These are phyloP conservation scores for Ochropleura leucogaster DNA, from an alignment of 2,888 invertebrate genomes.

Conservation along the genomic window DNA sequence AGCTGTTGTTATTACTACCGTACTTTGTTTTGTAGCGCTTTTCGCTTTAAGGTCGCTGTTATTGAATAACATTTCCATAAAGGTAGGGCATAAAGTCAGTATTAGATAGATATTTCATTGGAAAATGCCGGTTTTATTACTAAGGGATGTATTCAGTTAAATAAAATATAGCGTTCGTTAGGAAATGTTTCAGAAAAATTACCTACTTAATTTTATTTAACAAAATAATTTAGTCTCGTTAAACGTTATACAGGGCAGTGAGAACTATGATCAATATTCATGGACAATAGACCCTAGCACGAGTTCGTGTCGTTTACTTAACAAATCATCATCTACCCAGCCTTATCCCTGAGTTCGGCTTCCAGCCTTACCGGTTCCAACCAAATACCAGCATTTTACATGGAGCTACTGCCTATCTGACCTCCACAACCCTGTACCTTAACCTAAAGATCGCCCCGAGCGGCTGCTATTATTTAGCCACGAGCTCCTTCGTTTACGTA, in stretches of 20 bases:
- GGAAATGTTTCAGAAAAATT: conserved; percentile 46
- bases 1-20: conserved; percentile 67
- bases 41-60: conserved; percentile 48
- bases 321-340: no score
- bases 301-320: no score
- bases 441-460: no score
- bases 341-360: no score
- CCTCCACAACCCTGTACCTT: no score
- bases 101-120: conserved; percentile 55
- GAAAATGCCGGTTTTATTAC: conserved; percentile 51
- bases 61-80: conserved; percentile 62
- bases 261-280: not conserved
- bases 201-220: conserved; percentile 38
- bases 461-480: no score
- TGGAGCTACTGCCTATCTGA: no score
- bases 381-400: no score
- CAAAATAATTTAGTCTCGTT: conserved; percentile 21
- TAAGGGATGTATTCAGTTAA: conserved; percentile 29
- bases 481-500: no score
- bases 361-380: no score
- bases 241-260: conserved; percentile 3
- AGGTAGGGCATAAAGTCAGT: conserved; percentile 59
- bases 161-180: conserved; percentile 41
- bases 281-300: no score
- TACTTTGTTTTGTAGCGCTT: conserved; percentile 63